Percentiles rank a stretch among this genome's conserved stretches.
Evolutionary conservation across 1,140 invertebrate genomes (phyloP).

Genomic region (Drosophila mayri): DNA sequence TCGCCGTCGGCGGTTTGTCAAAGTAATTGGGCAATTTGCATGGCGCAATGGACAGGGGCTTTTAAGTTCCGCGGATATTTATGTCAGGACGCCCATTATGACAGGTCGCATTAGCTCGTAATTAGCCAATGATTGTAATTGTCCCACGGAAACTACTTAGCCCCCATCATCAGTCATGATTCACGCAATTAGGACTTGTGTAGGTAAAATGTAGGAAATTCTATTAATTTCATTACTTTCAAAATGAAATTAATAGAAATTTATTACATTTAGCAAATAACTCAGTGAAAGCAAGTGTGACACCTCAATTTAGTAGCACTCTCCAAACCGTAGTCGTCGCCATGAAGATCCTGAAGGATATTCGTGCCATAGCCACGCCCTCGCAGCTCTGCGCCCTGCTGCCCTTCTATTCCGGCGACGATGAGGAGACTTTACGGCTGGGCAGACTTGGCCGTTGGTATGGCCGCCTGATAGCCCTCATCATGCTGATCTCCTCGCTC

Average conservation of each 20-base stretch:
- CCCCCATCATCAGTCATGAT: constrained; percentile 31
- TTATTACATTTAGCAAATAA: background rate
- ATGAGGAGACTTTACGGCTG: constrained; percentile 40
- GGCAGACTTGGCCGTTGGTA: constrained; percentile 38
- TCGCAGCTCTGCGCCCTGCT: constrained; percentile 49
- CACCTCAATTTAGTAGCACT: background rate
- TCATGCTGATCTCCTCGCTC: constrained; percentile 31
- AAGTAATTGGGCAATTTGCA: constrained; percentile 51
- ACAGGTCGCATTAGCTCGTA: constrained; percentile 40
- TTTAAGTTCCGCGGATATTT: constrained; percentile 37
- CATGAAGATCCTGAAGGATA: constrained; percentile 61
- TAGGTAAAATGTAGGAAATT: background rate
- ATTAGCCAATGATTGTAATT: constrained; percentile 42
- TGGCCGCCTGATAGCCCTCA: constrained; percentile 33
- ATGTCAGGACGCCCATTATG: constrained; percentile 27
- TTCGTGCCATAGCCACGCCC: constrained; percentile 30
- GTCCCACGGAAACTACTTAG: constrained; percentile 18
- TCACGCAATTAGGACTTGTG: background rate
- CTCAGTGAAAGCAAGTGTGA: background rate
- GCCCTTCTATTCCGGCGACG: constrained; percentile 47
- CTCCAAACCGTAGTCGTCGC: background rate
- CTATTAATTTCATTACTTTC: background rate
- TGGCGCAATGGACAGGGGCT: constrained; percentile 18
- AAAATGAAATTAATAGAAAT: background rate
- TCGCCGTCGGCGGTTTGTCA: constrained; percentile 42